phyloP scores from a whole-genome alignment of 2,797 vertebrate genomes.

The Gila robusta region DNA sequence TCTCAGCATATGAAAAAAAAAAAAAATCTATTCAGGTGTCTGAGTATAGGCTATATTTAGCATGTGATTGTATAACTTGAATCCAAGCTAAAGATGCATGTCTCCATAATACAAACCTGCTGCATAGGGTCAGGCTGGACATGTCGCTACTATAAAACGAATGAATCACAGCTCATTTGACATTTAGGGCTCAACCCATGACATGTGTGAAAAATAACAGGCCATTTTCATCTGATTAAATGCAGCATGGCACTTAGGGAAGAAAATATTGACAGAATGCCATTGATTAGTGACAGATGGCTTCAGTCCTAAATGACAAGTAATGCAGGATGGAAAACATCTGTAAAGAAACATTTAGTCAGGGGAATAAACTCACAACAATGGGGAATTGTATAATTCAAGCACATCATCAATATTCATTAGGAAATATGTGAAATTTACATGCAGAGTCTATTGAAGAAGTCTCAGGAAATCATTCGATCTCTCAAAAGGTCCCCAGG shows the following conservation, averaged over 20 bases:
- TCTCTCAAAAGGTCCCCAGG: conserved; percentile 31
- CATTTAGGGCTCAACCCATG: conserved; percentile 23
- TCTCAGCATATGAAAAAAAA: background rate
- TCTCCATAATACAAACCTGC: background rate
- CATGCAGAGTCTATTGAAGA: conserved; percentile 47
- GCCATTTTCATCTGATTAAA: conserved; percentile 9
- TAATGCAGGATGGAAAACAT: conserved; percentile 27
- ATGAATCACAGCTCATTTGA: conserved; percentile 31
- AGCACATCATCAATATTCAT: conserved; percentile 62
- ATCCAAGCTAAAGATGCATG: background rate
- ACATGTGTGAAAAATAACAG: conserved; percentile 1
- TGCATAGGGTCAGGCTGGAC: background rate
- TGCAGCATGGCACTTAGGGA: background rate
- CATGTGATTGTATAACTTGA: conserved; percentile 8
- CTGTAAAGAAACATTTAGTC: conserved; percentile 30
- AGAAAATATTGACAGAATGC: conserved; percentile 4
- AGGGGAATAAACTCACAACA: conserved; percentile 33
- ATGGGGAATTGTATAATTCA: conserved; percentile 25
- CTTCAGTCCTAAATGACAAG: conserved; percentile 7
- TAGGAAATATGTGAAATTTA: conserved; percentile 62
- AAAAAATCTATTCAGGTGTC: conserved; percentile 8
- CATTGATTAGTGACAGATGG: background rate
- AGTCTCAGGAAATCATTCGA: conserved; percentile 19
- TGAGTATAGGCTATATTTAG: conserved; percentile 23
- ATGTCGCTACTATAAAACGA: background rate